Base-by-base conservation (phyloP, 2,797 vertebrate genomes). In the Acanthurus tractus region DNA sequence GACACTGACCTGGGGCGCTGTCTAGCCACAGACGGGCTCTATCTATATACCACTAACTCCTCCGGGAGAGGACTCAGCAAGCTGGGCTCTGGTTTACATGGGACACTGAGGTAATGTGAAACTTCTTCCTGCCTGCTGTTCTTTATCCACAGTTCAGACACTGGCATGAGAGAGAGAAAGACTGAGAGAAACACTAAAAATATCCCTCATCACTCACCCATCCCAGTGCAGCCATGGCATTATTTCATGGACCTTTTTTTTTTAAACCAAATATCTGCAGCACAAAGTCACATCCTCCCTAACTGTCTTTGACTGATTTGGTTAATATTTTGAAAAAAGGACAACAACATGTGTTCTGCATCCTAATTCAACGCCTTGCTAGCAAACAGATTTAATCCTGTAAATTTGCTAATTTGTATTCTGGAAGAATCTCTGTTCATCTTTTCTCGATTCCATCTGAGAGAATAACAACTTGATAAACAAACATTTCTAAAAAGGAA, bases 61-160 rank as follows among this genome's bases (percentile, higher is more conserved):
- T 97, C 97, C 86, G 98, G 98, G 93, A 97, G 96, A 95, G 98
- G 98, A 82, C 95, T 99, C 90, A 98, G 98, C 96, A 99, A 99
- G 84, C 89, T 99, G 84, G 98, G 98, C 68, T 99, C 98, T 86
- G 98, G 98, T 84, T 95, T 99, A 88, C 98, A 99, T 9, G 98
- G 98, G 59, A 99, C 98, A 63, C 94, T 99, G 91, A 96, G 98
- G 98, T 99, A 95, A 97, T 76, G 73, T 68, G 83, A 94, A 76
- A 83, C 82, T 66, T 44, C 46, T 69, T 82, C 40, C 72, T 38
- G 4, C 1, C 63, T 84, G 68, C 40, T 53, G 83, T 62, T 66
- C 72, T 87, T 83, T 70, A 73, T 86, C 75, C 67, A 55, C 79
- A 83, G 67, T 76, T 84, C 57, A 61, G 56, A 79, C 70, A 85